Conservation (phyloP, 2,888 invertebrate genomes). For the Philereme transversata region DNA sequence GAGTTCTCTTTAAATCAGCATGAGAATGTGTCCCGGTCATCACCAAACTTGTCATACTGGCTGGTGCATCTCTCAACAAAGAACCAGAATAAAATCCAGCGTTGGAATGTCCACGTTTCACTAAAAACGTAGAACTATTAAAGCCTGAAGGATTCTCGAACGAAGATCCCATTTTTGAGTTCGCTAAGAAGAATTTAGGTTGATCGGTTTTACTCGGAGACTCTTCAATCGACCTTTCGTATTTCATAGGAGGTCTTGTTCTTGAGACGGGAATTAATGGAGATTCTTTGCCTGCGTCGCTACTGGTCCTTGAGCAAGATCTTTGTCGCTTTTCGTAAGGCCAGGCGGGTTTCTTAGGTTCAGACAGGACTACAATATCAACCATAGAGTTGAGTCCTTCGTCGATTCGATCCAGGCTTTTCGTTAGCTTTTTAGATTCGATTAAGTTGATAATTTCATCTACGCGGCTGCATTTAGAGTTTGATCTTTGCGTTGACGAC, state of each 20-base stretch:
- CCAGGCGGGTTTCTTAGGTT: constrained; percentile 74
- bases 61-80: constrained; percentile 74
- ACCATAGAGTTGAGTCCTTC: constrained; percentile 89
- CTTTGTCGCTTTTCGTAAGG: constrained; percentile 73
- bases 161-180: constrained; percentile 61
- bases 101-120: constrained; percentile 85
- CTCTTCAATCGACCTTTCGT: constrained; percentile 63
- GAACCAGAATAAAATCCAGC: constrained; percentile 87
- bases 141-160: constrained; percentile 65
- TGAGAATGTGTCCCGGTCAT: constrained; percentile 74
- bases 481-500: constrained; percentile 61
- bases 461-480: constrained; percentile 64
- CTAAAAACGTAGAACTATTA: constrained; percentile 82
- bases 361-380: constrained; percentile 87
- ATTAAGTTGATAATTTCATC: constrained; percentile 82
- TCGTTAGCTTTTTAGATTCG: constrained; percentile 86
- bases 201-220: constrained; percentile 57
- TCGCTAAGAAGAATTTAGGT: constrained; percentile 68
- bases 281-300: constrained; percentile 68
- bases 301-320: constrained; percentile 69
- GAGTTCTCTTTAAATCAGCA: constrained; percentile 72
- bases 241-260: constrained; percentile 51
- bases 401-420: constrained; percentile 91
- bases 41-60: constrained; percentile 76
- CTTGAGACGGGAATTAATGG: constrained; percentile 67